Base-by-base conservation (phyloP, 2,797 vertebrate species). In the Acipenser ruthenus region DNA sequence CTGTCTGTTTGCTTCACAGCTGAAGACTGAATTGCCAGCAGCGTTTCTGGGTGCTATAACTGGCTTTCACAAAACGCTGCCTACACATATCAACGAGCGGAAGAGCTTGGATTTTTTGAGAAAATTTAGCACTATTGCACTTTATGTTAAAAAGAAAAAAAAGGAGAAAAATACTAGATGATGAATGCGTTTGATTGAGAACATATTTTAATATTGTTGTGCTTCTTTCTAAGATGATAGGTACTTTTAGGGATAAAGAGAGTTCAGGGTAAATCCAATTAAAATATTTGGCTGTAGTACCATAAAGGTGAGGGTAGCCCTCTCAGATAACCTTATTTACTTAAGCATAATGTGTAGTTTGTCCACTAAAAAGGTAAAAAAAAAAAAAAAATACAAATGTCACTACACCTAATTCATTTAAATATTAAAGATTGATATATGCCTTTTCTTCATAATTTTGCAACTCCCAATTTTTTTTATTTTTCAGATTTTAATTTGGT, bases 61-160 rank as follows among this genome's bases (percentile, higher is more conserved):
- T 67, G 6, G 58, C 47, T 63, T 64, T 52, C 52, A 68, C 48
- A 55, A 1, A 79, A 65, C 73, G 76, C 81, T 81, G 79, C 73
- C 83, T 37, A 37, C 23, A 37, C 2, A 37, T 37, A 37, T 37
- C 23, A 37, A 37, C 4, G 23, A 37, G 23, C 23, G 23, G 4
- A 82, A 84, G 83, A 85, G 85, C 82, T 79, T 75, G 63, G 23
- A 37, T 37, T 37, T 4, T 37, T 37, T 3, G 23, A 37, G 23
- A 37, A 37, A 92, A 94, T 86, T 92, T 94, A 95, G 96, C 96
- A 99, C 96, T 98, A 88, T 93, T 97, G 96, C 95, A 99, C 96
- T 99, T 99, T 99, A 98, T 74, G 87, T 92, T 92, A 85, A 37
- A 91, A 83, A 88, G 89, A 87, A 87, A 84, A 82, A 83, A 82